These are phyloP conservation scores for Calycopis cecrops DNA, from an alignment of 1,140 invertebrate genomes.

Conservation along the genomic window DNA sequence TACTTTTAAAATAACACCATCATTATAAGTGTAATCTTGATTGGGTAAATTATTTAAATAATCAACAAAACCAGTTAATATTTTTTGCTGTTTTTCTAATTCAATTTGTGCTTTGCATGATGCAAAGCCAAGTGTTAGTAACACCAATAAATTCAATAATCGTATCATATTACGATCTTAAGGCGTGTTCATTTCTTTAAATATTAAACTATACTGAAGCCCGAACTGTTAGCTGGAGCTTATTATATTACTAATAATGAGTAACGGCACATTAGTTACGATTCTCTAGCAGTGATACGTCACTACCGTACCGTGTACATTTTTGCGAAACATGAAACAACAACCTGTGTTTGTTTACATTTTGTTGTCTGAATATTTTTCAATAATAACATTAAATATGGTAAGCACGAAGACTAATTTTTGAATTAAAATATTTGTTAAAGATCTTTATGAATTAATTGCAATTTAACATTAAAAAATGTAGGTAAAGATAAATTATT, in stretches of 20 bases:
- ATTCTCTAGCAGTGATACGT: background rate
- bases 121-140: slow-evolving; percentile 28
- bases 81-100: slow-evolving; percentile 40
- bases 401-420: too few species aligned
- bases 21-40: slow-evolving; percentile 42
- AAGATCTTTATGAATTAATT: too few species aligned
- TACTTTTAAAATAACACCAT: slow-evolving; percentile 41
- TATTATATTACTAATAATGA: too few species aligned
- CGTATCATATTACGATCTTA: slow-evolving; percentile 32
- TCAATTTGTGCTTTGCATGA: slow-evolving; percentile 37
- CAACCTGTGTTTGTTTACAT: slow-evolving; percentile 4
- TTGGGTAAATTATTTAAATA: slow-evolving; percentile 53
- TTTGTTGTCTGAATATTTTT: background rate
- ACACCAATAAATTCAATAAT: slow-evolving; percentile 28
- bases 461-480: too few species aligned
- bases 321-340: slow-evolving; percentile 1
- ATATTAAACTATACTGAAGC: slow-evolving; percentile 23
- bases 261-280: too few species aligned
- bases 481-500: too few species aligned
- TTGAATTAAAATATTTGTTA: too few species aligned
- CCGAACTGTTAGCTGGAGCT: too few species aligned
- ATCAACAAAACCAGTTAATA: slow-evolving; percentile 48
- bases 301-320: background rate
- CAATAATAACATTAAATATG: too few species aligned
- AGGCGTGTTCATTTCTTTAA: slow-evolving; percentile 30